Evolutionary conservation across 1,140 invertebrate species (phyloP).

Genomic region (Magallana angulata): DNA sequence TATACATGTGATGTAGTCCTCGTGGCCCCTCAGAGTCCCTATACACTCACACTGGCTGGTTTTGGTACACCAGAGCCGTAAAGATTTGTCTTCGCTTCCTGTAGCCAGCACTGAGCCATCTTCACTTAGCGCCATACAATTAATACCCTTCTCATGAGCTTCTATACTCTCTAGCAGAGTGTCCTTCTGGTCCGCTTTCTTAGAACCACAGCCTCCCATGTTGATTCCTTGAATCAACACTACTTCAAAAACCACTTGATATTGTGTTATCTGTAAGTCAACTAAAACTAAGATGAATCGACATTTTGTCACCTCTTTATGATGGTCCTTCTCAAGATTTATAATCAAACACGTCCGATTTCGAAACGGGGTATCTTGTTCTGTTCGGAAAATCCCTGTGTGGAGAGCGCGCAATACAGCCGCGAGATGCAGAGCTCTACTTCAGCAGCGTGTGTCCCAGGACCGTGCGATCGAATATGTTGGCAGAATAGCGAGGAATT

Average conservation of each 20-base stretch:
- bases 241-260: background rate
- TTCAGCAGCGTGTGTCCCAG: background rate
- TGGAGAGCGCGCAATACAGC: background rate
- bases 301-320: background rate
- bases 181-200: conserved; percentile 65
- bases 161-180: conserved; percentile 70
- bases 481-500: background rate
- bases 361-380: background rate
- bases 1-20: conserved; percentile 82
- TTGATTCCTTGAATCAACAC: conserved; percentile 26
- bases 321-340: background rate
- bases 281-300: conserved; percentile 24
- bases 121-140: conserved; percentile 82
- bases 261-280: background rate
- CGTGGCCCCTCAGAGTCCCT: conserved; percentile 81
- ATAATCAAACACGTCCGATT: background rate
- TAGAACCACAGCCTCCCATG: conserved; percentile 75
- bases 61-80: conserved; percentile 81
- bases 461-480: conserved; percentile 32
- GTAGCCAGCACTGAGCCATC: conserved; percentile 82
- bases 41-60: conserved; percentile 81
- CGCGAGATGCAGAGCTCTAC: background rate
- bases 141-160: conserved; percentile 81
- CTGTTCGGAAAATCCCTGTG: background rate
- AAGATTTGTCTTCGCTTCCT: conserved; percentile 82